phyloP scores from a whole-genome alignment of 2,888 invertebrate genomes.

The Galerucella calmariensis region DNA sequence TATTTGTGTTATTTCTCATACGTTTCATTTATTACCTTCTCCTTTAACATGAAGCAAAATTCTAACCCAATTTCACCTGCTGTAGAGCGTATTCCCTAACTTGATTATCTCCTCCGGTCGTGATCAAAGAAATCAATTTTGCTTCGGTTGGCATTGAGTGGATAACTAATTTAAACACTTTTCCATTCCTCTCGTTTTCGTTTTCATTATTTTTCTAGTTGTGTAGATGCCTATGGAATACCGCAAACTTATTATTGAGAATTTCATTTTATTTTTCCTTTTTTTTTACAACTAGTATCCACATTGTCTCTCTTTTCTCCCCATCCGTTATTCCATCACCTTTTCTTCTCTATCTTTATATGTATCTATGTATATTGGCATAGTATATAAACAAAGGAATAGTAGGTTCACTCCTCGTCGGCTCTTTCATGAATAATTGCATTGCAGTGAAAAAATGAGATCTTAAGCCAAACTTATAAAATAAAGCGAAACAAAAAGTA shows the following conservation, averaged over 20 bases:
- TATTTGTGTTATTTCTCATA: conserved; percentile 6
- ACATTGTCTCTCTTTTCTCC: no score
- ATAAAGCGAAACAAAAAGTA: no score
- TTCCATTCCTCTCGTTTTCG: neutral
- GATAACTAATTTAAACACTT: conserved; percentile 25
- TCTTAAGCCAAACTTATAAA: no score
- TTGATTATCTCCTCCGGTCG: conserved; percentile 16
- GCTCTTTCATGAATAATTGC: no score
- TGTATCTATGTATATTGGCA: no score
- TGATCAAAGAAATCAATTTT: conserved; percentile 31
- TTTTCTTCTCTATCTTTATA: no score
- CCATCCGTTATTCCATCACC: no score
- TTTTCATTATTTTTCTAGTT: neutral
- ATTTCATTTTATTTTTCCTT: no score
- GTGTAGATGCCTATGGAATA: neutral
- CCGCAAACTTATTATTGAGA: neutral
- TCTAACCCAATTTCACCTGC: conserved; percentile 28
- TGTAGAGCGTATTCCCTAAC: conserved; percentile 20
- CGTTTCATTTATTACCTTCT: conserved; percentile 3
- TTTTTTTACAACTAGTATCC: no score
- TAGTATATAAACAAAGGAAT: no score
- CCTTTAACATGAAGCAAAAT: conserved; percentile 2
- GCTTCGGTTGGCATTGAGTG: conserved; percentile 5
- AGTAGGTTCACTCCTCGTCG: no score
- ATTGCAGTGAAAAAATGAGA: no score